Percentiles rank a stretch among this genome's conserved stretches.
These are phyloP conservation scores for Procavia capensis DNA, from an alignment of 2,113 vertebrate genomes.

Conservation along the genomic window DNA sequence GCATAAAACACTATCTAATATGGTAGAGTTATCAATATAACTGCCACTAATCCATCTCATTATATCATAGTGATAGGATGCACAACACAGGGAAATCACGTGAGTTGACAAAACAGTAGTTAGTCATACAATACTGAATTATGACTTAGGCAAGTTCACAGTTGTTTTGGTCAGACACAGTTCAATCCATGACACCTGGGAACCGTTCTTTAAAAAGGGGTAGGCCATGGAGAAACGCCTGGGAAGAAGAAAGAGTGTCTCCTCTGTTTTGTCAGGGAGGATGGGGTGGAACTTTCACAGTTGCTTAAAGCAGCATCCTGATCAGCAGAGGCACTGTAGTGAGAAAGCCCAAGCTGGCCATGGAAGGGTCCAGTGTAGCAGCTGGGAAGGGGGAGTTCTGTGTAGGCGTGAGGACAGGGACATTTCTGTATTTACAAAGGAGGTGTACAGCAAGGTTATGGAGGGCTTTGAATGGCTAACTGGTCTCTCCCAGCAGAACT, in stretches of 20 bases:
- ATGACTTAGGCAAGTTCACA: too few species aligned
- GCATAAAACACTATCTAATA: too few species aligned
- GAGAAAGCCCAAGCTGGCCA: neutral
- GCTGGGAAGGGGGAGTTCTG: neutral
- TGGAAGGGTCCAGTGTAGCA: too few species aligned
- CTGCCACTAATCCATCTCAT: too few species aligned
- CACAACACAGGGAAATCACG: too few species aligned
- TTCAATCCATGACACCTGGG: too few species aligned
- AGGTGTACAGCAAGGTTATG: neutral
- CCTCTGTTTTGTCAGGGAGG: neutral
- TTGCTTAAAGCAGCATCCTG: neutral
- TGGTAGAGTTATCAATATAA: too few species aligned
- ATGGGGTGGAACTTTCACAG: neutral
- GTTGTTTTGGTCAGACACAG: too few species aligned
- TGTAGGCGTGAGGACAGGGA: neutral
- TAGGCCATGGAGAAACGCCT: neutral
- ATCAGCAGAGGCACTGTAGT: neutral
- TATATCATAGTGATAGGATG: too few species aligned
- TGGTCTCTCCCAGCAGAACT: neutral
- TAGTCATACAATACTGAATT: too few species aligned
- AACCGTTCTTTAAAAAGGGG: neutral
- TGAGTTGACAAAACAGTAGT: too few species aligned
- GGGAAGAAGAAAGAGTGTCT: neutral
- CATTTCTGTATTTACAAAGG: neutral
- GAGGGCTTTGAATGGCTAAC: neutral